Conservation (phyloP, 2,113 vertebrate species). For the Cairina moschata region DNA sequence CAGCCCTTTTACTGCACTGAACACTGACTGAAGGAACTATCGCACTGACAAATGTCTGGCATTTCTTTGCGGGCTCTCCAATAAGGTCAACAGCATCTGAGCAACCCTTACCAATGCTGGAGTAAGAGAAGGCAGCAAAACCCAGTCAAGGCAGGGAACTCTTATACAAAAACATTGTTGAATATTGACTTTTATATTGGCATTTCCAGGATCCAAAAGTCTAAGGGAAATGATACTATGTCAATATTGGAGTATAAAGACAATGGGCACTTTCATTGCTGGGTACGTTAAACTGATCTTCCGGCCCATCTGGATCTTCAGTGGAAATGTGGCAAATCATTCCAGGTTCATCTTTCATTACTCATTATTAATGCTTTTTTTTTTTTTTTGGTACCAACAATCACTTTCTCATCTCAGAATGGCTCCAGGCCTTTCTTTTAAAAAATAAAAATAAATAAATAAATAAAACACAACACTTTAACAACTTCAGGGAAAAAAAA, state of each 20-base stretch:
- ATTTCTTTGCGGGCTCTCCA: neutral
- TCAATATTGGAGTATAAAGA: neutral
- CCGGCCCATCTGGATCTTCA: neutral
- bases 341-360: constrained; percentile 21
- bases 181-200: constrained; percentile 3
- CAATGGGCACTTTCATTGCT: constrained; percentile 27
- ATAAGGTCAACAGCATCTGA: neutral
- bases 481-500: neutral
- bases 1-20: neutral
- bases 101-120: neutral
- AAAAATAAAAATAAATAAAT: neutral
- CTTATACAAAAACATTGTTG: neutral
- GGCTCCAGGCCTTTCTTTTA: neutral
- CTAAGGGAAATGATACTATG: neutral
- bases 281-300: constrained; percentile 4
- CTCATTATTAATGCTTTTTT: neutral
- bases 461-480: neutral
- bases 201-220: neutral
- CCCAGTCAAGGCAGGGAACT: neutral
- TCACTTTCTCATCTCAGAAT: neutral
- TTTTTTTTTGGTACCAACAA: neutral
- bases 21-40: neutral
- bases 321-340: neutral
- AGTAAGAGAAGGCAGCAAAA: neutral
- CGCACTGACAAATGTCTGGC: too few species aligned